Base-by-base conservation (phyloP, 2,113 vertebrate genomes). In the Rattus rattus region DNA sequence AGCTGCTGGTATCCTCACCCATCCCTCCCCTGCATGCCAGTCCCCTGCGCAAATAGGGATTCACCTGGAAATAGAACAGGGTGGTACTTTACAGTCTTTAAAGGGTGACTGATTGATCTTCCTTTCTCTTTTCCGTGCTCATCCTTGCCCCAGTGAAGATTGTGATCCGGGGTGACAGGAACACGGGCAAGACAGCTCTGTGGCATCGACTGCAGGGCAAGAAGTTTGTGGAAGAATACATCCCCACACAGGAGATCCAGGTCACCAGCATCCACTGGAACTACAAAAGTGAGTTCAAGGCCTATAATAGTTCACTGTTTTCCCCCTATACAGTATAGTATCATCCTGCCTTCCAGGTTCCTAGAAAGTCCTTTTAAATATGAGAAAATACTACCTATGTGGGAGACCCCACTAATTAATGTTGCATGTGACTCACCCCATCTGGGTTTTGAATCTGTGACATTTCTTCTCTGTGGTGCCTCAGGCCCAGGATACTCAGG, bases 231-330 rank as follows among this genome's bases (percentile, higher is more conserved):
- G 99, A 99, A 97, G 99, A 99, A n/a, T 99, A 99, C 97, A 99
- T 99, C 56, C 99, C 99, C 92, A 99, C 99, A 67, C 99, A 99
- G 98, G 99, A 99, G 99, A 99, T 99, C 98, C 99, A 99, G 97
- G 99, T 99, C 98, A 99, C 99, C 97, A 99, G 99, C 98, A 99
- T 99, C 98, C 99, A 99, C 98, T 99, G 99, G 99, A 99, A 99
- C 98, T 99, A 99, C 91, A 99, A 99, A 98, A 99, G 99, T 99
- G 99, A 99, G 99, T 81, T 49, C 7, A 43, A 30, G 86, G 84
- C 26, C 13, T 9, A 1, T 52, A 67, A 49, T 49, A 52, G 49
- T 20, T 17, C 16, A 22, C 30, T 13, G 2, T 20, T 26, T n/a
- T 30, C 6, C 39, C 88, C 88, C 19, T 36, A n/a, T 22, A 65